phyloP scores from a whole-genome alignment of 2,113 vertebrate species.

The Helogale parvula region DNA sequence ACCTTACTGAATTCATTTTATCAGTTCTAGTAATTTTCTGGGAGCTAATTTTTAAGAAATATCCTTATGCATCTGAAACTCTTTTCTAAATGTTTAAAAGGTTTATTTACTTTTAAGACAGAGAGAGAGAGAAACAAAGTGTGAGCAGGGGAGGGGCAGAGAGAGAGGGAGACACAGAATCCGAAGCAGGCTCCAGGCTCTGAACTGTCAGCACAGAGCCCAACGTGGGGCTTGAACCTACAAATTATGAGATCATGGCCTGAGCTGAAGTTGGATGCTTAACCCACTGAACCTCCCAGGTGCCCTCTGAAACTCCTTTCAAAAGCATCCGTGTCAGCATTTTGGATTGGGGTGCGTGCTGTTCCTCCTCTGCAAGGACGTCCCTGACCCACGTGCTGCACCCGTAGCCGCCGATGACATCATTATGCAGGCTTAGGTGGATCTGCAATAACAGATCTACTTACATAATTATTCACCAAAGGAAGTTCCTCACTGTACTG shows the following conservation, averaged over 20 bases:
- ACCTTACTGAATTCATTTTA: neutral
- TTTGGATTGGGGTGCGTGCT: neutral
- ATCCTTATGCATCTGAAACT: neutral
- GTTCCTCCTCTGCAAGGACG: neutral
- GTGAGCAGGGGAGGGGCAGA: too few relatives aligned
- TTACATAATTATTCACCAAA: neutral
- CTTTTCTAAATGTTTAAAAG: neutral
- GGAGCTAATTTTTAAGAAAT: neutral
- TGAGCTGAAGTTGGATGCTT: too few relatives aligned
- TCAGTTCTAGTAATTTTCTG: neutral
- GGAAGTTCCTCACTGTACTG: neutral
- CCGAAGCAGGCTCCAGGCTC: too few relatives aligned
- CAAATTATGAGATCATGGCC: too few relatives aligned
- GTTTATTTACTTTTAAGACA: too few relatives aligned
- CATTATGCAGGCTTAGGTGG: neutral
- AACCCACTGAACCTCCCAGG: too few relatives aligned
- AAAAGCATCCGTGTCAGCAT: neutral
- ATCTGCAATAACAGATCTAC: neutral
- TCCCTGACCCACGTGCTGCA: neutral
- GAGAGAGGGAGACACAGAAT: too few relatives aligned
- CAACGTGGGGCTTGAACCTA: too few relatives aligned
- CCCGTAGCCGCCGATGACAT: neutral
- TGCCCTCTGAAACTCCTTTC: neutral
- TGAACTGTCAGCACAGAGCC: too few relatives aligned
- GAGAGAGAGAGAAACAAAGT: too few relatives aligned